Percentiles rank a stretch among this genome's conserved stretches.
Evolutionary conservation across 2,888 invertebrate genomes (phyloP).

Genomic region (Pyrocoelia pectoralis): DNA sequence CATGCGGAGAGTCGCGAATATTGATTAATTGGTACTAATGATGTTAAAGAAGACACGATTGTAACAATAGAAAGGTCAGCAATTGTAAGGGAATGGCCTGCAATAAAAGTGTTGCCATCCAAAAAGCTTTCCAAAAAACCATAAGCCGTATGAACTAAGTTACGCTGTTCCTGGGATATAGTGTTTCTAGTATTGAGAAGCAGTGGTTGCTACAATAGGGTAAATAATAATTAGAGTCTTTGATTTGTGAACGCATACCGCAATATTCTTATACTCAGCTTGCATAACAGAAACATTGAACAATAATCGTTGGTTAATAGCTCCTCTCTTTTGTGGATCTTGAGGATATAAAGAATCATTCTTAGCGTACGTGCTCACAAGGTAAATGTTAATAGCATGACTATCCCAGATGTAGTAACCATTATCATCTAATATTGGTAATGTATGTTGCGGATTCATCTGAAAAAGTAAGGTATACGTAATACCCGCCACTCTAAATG

Average conservation of each 20-base stretch:
- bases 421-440: constrained; percentile 66
- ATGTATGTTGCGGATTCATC: constrained; percentile 67
- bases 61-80: constrained; percentile 63
- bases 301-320: constrained; percentile 64
- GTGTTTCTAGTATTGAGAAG: background rate
- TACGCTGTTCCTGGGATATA: constrained; percentile 19
- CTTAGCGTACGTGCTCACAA: constrained; percentile 64
- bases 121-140: constrained; percentile 62
- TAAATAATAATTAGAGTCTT: too few species aligned
- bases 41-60: constrained; percentile 49
- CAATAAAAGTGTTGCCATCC: constrained; percentile 60
- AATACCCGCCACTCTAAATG: too few species aligned
- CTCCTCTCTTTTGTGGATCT: constrained; percentile 62
- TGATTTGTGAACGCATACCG: too few species aligned
- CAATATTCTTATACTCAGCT: constrained; percentile 57
- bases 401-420: constrained; percentile 63
- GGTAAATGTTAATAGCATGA: constrained; percentile 63
- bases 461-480: too few species aligned
- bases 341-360: constrained; percentile 65
- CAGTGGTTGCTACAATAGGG: constrained; percentile 20
- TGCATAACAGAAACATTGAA: constrained; percentile 64
- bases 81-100: constrained; percentile 62
- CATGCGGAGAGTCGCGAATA: constrained; percentile 50
- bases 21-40: constrained; percentile 51
- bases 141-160: constrained; percentile 56